phyloP scores from a whole-genome alignment of 1,140 invertebrate genomes.

The Achatina immaculata region DNA sequence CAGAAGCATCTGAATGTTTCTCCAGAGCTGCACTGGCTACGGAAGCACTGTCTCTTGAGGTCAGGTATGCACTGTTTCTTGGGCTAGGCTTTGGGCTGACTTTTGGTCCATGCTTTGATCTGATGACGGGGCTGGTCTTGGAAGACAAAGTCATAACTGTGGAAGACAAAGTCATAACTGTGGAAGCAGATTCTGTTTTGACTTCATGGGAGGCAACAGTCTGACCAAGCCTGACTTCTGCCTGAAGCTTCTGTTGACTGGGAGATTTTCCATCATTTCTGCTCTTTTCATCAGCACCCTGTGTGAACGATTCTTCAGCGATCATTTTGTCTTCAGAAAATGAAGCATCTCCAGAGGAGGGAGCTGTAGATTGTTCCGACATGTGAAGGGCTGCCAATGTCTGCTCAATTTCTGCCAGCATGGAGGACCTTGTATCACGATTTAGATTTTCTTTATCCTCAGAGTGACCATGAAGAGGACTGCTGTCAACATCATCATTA shows the following conservation, averaged over 20 bases:
- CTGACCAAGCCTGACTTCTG: no score
- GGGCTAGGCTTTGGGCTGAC: background rate
- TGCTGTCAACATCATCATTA: background rate
- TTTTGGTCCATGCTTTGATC: background rate
- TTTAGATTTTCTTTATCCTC: background rate
- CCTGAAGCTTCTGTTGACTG: no score
- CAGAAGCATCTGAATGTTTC: background rate
- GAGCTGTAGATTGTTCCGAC: background rate
- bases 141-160: no score
- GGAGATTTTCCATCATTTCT: no score
- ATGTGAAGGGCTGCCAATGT: slow-evolving; percentile 35
- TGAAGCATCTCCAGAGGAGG: background rate
- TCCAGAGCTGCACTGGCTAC: no score
- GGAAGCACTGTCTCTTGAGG: background rate
- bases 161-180: no score
- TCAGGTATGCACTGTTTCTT: background rate
- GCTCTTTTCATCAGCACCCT: background rate
- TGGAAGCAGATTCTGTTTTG: no score
- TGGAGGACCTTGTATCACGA: slow-evolving; percentile 32
- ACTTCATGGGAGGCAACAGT: no score
- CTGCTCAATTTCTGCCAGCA: slow-evolving; percentile 43
- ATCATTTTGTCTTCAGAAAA: background rate
- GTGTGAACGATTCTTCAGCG: background rate
- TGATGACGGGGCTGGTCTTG: no score
- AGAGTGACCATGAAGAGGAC: background rate